phyloP scores from a whole-genome alignment of 2,888 invertebrate species.

The Agriopis aurantiaria region DNA sequence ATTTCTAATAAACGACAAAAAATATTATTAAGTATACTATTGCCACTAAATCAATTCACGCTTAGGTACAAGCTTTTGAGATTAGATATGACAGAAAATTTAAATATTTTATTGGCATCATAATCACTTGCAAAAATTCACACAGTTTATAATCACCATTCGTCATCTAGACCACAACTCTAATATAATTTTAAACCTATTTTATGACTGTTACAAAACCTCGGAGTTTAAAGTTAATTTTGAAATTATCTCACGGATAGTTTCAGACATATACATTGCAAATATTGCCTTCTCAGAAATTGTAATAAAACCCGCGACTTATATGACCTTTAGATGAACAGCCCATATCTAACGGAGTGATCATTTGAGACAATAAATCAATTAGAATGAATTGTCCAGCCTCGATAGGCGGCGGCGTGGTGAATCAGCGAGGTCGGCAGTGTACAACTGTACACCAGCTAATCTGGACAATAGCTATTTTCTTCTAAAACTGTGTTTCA shows the following conservation, averaged over 20 bases:
- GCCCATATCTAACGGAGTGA: conserved; percentile 21
- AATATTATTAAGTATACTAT: background rate
- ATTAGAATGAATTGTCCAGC: conserved; percentile 10
- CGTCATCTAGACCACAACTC: background rate
- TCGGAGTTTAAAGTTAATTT: background rate
- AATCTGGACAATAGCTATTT: background rate
- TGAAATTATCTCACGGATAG: conserved; percentile 18
- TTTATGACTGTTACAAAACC: conserved; percentile 7
- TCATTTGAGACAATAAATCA: conserved; percentile 27
- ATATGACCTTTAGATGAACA: conserved; percentile 24
- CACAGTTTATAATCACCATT: conserved; percentile 1
- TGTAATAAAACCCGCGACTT: conserved; percentile 6
- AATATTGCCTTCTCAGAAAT: conserved; percentile 8
- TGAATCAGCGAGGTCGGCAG: conserved; percentile 15
- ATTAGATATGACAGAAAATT: background rate
- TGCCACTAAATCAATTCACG: background rate
- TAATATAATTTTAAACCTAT: background rate
- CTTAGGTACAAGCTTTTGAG: background rate
- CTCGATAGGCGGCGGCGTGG: conserved; percentile 3
- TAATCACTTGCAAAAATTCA: conserved; percentile 4
- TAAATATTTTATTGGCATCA: background rate
- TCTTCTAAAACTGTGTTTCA: background rate
- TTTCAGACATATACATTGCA: conserved; percentile 6
- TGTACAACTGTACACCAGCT: background rate
- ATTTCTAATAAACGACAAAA: too few species aligned